Evolutionary conservation across 2,797 vertebrate genomes (phyloP), one percentile per base, ranked within the genome.

Genomic region (Halcyon smyrnensis): DNA sequence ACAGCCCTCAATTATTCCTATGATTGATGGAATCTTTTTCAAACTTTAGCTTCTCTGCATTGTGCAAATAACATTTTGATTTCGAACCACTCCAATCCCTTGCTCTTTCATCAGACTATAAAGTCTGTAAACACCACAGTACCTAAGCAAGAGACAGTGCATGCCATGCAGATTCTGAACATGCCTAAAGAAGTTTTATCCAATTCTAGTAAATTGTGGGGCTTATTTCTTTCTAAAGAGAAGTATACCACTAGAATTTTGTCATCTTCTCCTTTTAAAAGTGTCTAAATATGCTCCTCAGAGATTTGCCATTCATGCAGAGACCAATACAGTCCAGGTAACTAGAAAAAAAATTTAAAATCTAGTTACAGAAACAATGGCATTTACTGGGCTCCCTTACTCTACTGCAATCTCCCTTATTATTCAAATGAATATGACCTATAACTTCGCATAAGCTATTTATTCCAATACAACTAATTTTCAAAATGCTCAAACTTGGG

Each of bases 191-290:
- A 94, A 57, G 41, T 45, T 91, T 88, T 64, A 77, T 27, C 69
- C 28, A 71, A 15, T 90, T 94, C 81, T 63, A 95, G 76, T 8
- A 96, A 97, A 94, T 15, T 45, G 86, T 59, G 54, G 63, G 25
- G 46, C 12, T 41, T 91, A 92, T 81, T 93, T 53, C 4, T 14
- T 63, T 81, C 69, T 70, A 94, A 96, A 65, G 48, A 7, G 8
- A 67, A 41, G 32, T 25, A 88, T 36, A 50, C 12, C 43, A 32
- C 12, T 65, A 57, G 37, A 56, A 59, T 79, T 93, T 89, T 70
- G 32, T 62, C 80, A 93, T 91, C 46, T 25, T 95, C 64, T 88
- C 87, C 69, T 95, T 84, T 83, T 32, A 11, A 43, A 89, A 93
- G 57, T 19, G 51, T 54, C 89, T 91, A 64, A 84, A 92, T 84